Evolutionary conservation across 1,140 invertebrate genomes (phyloP).

Genomic region (Drosophila biarmipes): DNA sequence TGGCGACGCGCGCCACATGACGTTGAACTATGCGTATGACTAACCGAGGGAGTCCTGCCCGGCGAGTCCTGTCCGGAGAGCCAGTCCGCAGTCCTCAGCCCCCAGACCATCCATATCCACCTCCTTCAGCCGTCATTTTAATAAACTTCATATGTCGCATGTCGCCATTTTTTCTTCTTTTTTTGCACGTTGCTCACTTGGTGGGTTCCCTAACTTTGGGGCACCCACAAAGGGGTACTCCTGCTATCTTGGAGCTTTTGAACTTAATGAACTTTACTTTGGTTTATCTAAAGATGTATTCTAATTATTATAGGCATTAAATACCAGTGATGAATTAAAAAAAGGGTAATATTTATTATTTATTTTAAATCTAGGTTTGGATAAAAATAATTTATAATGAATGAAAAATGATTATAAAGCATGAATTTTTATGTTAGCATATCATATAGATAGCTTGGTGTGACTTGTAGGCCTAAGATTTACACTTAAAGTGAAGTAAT

Average conservation of each 20-base stretch:
- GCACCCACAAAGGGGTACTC: background rate
- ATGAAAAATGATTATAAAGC: too few species aligned
- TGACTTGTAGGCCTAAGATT: too few species aligned
- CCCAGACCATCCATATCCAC: slow-evolving; percentile 38
- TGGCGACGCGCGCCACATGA: slow-evolving; percentile 73
- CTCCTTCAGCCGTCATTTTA: slow-evolving; percentile 70
- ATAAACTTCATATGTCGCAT: slow-evolving; percentile 83
- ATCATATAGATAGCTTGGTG: background rate
- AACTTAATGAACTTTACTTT: too few species aligned
- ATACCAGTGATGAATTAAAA: too few species aligned
- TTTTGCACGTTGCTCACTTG: slow-evolving; percentile 53
- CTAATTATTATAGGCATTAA: too few species aligned
- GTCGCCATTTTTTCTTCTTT: slow-evolving; percentile 72
- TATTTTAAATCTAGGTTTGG: too few species aligned
- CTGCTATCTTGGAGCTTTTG: background rate
- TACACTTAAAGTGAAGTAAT: background rate
- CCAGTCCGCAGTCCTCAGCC: slow-evolving; percentile 1
- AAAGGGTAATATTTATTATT: background rate
- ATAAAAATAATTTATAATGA: too few species aligned
- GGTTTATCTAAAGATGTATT: too few species aligned
- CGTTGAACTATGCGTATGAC: slow-evolving; percentile 78
- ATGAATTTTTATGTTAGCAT: background rate
- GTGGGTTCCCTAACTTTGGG: slow-evolving; percentile 22
- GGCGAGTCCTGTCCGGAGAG: slow-evolving; percentile 9
- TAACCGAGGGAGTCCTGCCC: slow-evolving; percentile 26